Percentiles rank a stretch among this genome's conserved stretches.
Conservation (phyloP, 2,888 invertebrate species). For the Hyalella azteca region DNA sequence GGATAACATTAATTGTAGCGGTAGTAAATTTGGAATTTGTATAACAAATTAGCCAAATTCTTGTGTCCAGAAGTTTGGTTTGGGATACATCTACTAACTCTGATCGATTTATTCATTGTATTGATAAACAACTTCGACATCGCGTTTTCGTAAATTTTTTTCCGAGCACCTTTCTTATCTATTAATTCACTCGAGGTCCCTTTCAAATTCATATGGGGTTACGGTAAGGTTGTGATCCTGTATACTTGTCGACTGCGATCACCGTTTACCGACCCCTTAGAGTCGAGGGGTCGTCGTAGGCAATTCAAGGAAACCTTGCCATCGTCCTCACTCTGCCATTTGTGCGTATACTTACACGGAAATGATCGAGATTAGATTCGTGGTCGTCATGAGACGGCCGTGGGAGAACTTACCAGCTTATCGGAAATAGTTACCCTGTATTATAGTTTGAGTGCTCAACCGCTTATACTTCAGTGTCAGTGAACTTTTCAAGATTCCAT, state of each 20-base stretch:
- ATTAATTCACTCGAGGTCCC: no score
- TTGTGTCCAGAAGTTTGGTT: no score
- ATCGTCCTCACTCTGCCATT: not conserved
- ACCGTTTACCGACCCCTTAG: not conserved
- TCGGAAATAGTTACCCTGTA: constrained; percentile 5
- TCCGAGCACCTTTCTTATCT: no score
- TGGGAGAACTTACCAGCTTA: constrained; percentile 17
- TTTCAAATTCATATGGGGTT: no score
- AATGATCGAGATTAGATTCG: constrained; percentile 14
- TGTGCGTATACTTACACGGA: constrained; percentile 6
- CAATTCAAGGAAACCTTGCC: constrained; percentile 3
- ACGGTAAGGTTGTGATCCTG: not conserved
- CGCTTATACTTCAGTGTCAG: not conserved
- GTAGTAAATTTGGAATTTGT: no score
- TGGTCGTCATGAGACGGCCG: not conserved
- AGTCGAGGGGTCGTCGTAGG: not conserved
- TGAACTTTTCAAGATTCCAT: not conserved
- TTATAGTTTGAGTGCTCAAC: not conserved
- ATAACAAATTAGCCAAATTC: no score
- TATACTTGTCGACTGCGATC: not conserved
- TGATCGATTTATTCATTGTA: no score
- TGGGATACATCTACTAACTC: no score
- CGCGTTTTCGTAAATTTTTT: no score
- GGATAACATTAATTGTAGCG: no score
- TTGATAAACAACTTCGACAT: no score